Evolutionary conservation across 2,888 invertebrate species (phyloP).

Genomic region (Metacarcinus magister): DNA sequence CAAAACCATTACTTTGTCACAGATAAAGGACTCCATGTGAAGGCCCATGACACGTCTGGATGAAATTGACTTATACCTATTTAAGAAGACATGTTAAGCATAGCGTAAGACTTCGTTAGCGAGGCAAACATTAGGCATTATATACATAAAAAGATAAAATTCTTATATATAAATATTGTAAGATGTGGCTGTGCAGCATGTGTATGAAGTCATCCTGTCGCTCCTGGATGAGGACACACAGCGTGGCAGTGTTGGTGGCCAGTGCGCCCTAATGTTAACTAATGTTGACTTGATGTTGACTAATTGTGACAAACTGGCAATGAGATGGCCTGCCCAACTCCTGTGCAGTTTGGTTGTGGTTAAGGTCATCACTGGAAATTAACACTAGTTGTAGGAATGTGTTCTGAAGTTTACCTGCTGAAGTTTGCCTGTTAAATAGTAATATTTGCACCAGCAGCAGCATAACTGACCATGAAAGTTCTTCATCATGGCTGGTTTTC

Average conservation of each 20-base stretch:
- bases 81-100: too few relatives aligned
- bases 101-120: too few relatives aligned
- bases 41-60: too few relatives aligned
- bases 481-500: not conserved
- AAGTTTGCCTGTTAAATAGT: not conserved
- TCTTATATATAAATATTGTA: not conserved
- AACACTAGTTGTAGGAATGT: not conserved
- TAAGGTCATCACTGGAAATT: not conserved
- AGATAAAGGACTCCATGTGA: too few relatives aligned
- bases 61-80: too few relatives aligned
- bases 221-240: not conserved
- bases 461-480: not conserved
- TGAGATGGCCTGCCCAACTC: not conserved
- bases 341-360: not conserved
- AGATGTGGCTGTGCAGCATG: not conserved
- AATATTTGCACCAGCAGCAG: not conserved
- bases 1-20: too few relatives aligned
- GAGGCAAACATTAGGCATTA: too few relatives aligned
- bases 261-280: not conserved
- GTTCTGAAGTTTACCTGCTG: not conserved
- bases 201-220: not conserved
- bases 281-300: not conserved
- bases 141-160: too few relatives aligned
- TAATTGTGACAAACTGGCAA: conserved; percentile 14
- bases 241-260: not conserved